These are phyloP conservation scores for Babyrousa celebensis DNA, from an alignment of 2,797 vertebrate species.

Conservation along the genomic window DNA sequence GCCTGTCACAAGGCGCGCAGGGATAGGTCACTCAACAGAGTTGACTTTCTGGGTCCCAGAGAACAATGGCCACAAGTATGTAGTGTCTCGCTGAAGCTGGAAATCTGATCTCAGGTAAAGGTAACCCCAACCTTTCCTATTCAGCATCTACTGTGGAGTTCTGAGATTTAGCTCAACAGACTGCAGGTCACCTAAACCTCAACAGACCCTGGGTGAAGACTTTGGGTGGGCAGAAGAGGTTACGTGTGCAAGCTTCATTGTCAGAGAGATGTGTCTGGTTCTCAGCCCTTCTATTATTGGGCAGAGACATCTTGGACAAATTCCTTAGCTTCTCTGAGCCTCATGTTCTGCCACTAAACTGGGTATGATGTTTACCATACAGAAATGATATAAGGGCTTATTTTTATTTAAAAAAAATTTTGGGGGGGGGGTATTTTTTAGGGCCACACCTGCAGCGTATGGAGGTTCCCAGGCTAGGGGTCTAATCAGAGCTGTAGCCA, in stretches of 20 bases:
- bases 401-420: no score
- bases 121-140: neutral
- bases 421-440: no score
- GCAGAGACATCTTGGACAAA: neutral
- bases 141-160: neutral
- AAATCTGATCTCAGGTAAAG: neutral
- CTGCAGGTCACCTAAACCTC: neutral
- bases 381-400: neutral
- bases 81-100: neutral
- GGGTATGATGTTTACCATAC: neutral
- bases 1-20: neutral
- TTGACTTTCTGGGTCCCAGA: neutral
- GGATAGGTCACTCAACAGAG: neutral
- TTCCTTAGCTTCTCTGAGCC: conserved; percentile 30
- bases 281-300: neutral
- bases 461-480: no score
- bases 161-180: neutral
- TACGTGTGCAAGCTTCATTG: neutral
- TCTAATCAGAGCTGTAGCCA: no score
- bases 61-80: neutral
- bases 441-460: no score
- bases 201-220: neutral
- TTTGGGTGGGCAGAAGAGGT: neutral
- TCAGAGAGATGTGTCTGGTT: neutral
- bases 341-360: neutral